Base-by-base conservation (phyloP, 2,797 vertebrate genomes). In the Thunnus albacares region DNA sequence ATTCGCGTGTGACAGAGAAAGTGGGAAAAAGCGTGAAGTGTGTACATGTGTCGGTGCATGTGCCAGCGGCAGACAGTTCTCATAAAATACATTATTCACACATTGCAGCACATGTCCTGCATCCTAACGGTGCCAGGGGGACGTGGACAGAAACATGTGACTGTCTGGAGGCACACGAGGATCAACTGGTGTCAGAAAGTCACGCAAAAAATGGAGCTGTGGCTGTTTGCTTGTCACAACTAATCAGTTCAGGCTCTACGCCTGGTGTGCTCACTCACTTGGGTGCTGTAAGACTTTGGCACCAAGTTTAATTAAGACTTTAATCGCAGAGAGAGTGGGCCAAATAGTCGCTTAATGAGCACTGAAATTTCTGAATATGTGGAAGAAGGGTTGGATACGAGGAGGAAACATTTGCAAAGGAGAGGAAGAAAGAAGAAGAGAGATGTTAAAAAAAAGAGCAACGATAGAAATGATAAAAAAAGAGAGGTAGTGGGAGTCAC, bases 251-350 rank as follows among this genome's bases (percentile, higher is more conserved):
- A 74, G 57, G 17, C 68, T 77, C 70, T 30, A 10, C 62, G 84
- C 88, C 65, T 71, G 86, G 76, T 76, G 90, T 87, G 90, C 83
- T 84, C 89, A 81, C 71, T 82, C 87, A 89, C 71, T 89, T 61
- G 77, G 71, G 77, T 63, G 79, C 75, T 80, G 55, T 65, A 72
- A 79, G 82, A 61, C 33, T 86, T 81, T 88, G 86, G 82, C 85
- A 87, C 35, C 1, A 57, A 72, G 53, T 87, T 83, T 90, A 90
- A 93, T 93, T 86, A 87, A 85, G 84, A 64, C 55, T 33, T 82
- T 75, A 89, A 90, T 85, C 28, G 4, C 52, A 24, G 5, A 59
- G 67, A 62, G 53, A 85, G 66, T 0, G 3, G 47, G 83, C 68
- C 82, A 79, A 87, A 91, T 79, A 47, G 68, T 41, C 56, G 68